Base-by-base conservation (phyloP, 2,888 invertebrate genomes). In the Formica aserva region DNA sequence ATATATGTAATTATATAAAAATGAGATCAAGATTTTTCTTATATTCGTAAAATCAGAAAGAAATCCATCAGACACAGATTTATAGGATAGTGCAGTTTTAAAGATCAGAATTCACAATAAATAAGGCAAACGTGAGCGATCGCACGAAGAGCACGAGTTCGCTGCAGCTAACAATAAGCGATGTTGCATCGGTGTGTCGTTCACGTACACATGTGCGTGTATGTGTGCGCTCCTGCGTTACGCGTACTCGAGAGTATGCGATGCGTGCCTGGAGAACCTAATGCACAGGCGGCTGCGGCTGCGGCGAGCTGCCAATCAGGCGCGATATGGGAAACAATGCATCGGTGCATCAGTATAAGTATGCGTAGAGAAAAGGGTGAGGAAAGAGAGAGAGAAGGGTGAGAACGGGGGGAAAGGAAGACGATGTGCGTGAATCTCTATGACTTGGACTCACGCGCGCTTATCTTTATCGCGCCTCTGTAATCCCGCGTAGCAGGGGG, bases 311-410 rank as follows among this genome's bases (percentile, higher is more conserved):
- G 88, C 86, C 91, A 91, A 91, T 89, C 90, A 89, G 85, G 81
- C 87, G 84, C 90, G 93, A 93, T 93, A 93, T 92, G 90, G 91
- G 91, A 91, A 91, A 92, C 92, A 92, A 92, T 92, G 90, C 91
- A 86, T 85, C 83, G 87, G 41, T 29, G 84, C 88, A 86, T 83
- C 86, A 77, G 52, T 41, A 67, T 76, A 66, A 35, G 18, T 45
- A 41, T 52, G n/a, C 52, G 15, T 8, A 32, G 18, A n/a, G 22
- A 55, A n/a, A 52, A n/a, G 48, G 48, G 48, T 8, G 2, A 52
- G 48, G 48, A 6, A 5, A 45, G 15, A 45, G 45, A 15, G 15
- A 48, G 3, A 48, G 18, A 2, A 18, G 18, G 18, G 18, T 6
- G 18, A 41, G 5, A 15, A 18, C 15, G 45, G 15, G 45, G 48